A percentile compares a stretch with the other conserved stretches of the same genome.
Evolutionary conservation across 1,140 invertebrate species (phyloP).

Genomic region (Dendroctonus ponderosae): DNA sequence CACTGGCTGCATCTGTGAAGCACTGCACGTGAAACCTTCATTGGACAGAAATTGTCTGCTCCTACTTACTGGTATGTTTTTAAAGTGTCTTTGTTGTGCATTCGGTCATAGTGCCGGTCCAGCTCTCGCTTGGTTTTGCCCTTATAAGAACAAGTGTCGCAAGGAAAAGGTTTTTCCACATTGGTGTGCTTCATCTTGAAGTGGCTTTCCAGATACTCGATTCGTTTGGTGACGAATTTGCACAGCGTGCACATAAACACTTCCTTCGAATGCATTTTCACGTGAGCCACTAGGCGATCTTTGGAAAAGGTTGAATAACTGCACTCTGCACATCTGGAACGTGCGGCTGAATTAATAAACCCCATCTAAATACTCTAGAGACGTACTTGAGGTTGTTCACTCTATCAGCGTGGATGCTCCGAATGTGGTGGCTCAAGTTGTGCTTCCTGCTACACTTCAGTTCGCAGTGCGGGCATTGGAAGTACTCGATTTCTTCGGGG

Average conservation of each 20-base stretch:
- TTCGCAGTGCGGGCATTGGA: slow-evolving; percentile 26
- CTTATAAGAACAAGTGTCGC: slow-evolving; percentile 32
- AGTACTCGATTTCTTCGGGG: slow-evolving; percentile 23
- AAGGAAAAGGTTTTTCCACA: slow-evolving; percentile 18
- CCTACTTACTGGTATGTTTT: slow-evolving; percentile 8
- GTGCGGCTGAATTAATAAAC: neutral
- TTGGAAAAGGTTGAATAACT: slow-evolving; percentile 23
- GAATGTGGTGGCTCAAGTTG: slow-evolving; percentile 26
- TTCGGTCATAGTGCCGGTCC: slow-evolving; percentile 17
- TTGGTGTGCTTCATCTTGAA: slow-evolving; percentile 15
- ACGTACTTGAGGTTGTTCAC: slow-evolving; percentile 13
- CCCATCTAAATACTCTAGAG: neutral
- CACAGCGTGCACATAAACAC: slow-evolving; percentile 18
- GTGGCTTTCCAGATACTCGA: slow-evolving; percentile 14
- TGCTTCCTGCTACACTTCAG: slow-evolving; percentile 24
- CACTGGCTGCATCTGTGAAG: slow-evolving; percentile 22
- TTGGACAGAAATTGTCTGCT: neutral
- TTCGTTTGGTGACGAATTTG: slow-evolving; percentile 26
- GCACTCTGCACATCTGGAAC: slow-evolving; percentile 23
- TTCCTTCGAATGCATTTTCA: slow-evolving; percentile 30
- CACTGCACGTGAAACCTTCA: neutral
- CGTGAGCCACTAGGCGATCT: slow-evolving; percentile 19
- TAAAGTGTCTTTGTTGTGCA: slow-evolving; percentile 27
- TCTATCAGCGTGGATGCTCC: slow-evolving; percentile 16
- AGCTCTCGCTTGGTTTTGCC: slow-evolving; percentile 25